These are phyloP conservation scores for Vicugna pacos DNA, from an alignment of 2,113 vertebrate species.

Conservation along the genomic window DNA sequence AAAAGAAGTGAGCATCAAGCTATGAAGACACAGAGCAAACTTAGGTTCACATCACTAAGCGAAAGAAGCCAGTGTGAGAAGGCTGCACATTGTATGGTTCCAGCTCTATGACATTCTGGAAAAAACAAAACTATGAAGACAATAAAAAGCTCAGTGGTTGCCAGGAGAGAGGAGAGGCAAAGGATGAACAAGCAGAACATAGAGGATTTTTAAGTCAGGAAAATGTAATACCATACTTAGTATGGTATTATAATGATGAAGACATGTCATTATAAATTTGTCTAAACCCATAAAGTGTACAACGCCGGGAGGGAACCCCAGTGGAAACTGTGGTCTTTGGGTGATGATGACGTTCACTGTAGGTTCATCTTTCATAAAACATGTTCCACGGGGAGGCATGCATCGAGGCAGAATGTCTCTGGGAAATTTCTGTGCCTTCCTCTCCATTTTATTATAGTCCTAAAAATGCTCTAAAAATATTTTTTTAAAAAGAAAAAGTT, in stretches of 20 bases:
- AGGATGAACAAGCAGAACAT: not conserved
- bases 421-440: not conserved
- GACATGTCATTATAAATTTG: not conserved
- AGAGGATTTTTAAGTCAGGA: not conserved
- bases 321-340: not conserved
- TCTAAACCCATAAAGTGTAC: not conserved
- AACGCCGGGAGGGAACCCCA: not conserved
- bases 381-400: not conserved
- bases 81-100: not conserved
- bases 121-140: not conserved
- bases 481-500: not conserved
- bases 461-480: not conserved
- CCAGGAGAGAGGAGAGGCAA: not conserved
- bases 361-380: not conserved
- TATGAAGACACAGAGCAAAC: not conserved
- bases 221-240: not conserved
- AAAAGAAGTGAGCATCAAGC: not conserved
- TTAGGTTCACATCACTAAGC: not conserved
- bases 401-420: too few species aligned
- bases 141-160: not conserved
- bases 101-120: not conserved
- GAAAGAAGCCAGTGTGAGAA: not conserved
- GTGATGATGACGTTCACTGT: not conserved
- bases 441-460: not conserved
- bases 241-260: not conserved